Evolutionary conservation across 2,888 invertebrate genomes (phyloP), one percentile per base, ranked within the genome.

Genomic region (Sepiola atlantica): DNA sequence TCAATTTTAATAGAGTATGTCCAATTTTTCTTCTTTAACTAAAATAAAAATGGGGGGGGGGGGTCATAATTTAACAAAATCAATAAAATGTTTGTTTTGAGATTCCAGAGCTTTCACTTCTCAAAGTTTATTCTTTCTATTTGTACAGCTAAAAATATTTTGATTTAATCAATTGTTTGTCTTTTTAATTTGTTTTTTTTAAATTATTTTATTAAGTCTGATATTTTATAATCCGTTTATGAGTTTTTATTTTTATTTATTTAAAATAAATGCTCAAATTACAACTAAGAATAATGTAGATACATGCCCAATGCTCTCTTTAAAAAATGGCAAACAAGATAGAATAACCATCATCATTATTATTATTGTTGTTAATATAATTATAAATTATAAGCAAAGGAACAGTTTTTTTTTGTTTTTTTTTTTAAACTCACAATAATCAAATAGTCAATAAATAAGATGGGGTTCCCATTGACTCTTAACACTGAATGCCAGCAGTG

Each of bases 401-500:
- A 77, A n/a, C n/a, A 77, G 12, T 32, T 77, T 61, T 61, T 77
- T 77, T 45, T 45, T 45, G n/a, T n/a, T n/a, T 45, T 45, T 45
- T 45, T 45, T 45, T 45, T 45, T 45, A 4, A 45, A 45, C 45
- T 77, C 77, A 77, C 77, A 77, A 61, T 61, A 61, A 77, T 77
- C 77, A 77, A 77, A 77, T 77, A n/a, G 77, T 18, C 77, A 77
- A 77, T 77, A 77, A 77, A 77, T 32, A n/a, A 77, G n/a, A 77
- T 77, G n/a, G 77, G 77, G n/a, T 77, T 77, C 77, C n/a, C 77
- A 32, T 77, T 32, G n/a, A 77, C 77, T n/a, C n/a, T n/a, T 77
- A 77, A 77, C 77, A 77, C 77, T 32, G n/a, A 77, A 77, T 77
- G 77, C 77, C 77, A 77, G 77, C 77, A 77, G 77, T 77, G 77